These are phyloP conservation scores for Ips typographus DNA, from an alignment of 1,140 invertebrate species.

Conservation along the genomic window DNA sequence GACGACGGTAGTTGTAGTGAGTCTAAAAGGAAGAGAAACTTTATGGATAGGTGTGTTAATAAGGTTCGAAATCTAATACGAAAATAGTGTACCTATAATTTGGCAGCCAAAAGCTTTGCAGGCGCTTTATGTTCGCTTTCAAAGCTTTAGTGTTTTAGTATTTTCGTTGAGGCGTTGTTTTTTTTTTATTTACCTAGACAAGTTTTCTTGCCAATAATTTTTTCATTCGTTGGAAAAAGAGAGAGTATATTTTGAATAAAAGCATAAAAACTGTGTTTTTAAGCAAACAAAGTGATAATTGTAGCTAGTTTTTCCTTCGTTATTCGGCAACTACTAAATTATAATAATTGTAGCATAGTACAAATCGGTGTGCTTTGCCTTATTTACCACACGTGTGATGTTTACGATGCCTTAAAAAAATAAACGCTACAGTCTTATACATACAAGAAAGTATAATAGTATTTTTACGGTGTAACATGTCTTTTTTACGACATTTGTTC, in stretches of 20 bases:
- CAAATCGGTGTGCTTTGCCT: too few relatives aligned
- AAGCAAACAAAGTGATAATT: background rate
- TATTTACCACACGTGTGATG: background rate
- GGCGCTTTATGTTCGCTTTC: background rate
- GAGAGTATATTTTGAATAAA: constrained; percentile 36
- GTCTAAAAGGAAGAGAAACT: constrained; percentile 67
- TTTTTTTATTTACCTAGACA: background rate
- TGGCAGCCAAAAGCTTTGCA: constrained; percentile 15
- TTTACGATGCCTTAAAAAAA: too few relatives aligned
- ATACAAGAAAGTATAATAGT: too few relatives aligned
- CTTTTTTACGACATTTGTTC: too few relatives aligned
- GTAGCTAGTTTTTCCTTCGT: too few relatives aligned
- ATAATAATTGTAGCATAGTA: too few relatives aligned
- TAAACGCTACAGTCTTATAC: too few relatives aligned
- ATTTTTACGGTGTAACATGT: too few relatives aligned
- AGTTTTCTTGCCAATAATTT: background rate
- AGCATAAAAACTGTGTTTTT: constrained; percentile 6
- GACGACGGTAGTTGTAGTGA: constrained; percentile 46
- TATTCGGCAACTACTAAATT: too few relatives aligned
- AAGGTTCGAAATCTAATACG: constrained; percentile 73
- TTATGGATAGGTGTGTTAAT: constrained; percentile 76
- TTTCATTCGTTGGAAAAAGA: constrained; percentile 38
- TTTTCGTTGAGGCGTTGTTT: background rate
- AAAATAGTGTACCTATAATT: constrained; percentile 54
- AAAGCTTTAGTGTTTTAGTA: background rate